phyloP scores from a whole-genome alignment of 2,888 invertebrate species.

The Myopa testacea region DNA sequence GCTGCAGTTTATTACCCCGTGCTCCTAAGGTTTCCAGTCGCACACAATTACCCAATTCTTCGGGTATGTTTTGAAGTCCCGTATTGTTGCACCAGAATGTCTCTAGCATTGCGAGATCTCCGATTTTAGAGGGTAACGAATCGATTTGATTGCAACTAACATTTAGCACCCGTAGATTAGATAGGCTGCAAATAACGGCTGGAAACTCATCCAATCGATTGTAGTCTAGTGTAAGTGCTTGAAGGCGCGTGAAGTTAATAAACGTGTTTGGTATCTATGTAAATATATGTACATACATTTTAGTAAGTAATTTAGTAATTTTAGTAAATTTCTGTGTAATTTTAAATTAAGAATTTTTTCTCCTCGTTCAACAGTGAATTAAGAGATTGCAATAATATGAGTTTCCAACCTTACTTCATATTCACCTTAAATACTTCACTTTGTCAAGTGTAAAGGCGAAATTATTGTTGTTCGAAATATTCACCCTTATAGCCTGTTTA shows the following conservation, averaged over 20 bases:
- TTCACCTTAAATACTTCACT: no score
- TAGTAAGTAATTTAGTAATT: no score
- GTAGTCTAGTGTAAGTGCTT: constrained; percentile 75
- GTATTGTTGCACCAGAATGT: constrained; percentile 77
- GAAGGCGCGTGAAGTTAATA: constrained; percentile 71
- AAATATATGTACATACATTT: neutral
- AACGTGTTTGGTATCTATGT: constrained; percentile 70
- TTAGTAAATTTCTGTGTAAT: no score
- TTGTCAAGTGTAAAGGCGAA: no score
- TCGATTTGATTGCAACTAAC: constrained; percentile 76
- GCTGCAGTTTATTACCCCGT: constrained; percentile 73
- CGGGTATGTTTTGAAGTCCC: constrained; percentile 72
- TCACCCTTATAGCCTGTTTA: no score
- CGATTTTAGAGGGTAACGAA: constrained; percentile 73
- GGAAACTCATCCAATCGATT: constrained; percentile 75
- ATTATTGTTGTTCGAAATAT: no score
- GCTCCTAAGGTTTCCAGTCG: constrained; percentile 76
- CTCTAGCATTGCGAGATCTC: constrained; percentile 73
- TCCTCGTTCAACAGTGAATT: no score
- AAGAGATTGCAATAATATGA: no score
- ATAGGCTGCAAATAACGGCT: constrained; percentile 72
- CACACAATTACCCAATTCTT: constrained; percentile 73
- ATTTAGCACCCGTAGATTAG: constrained; percentile 74
- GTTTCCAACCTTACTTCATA: no score
- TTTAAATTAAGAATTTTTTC: no score